Conservation (phyloP, 35 echinoderm and acorn worm genomes). For the Nesometra sesokonis region DNA sequence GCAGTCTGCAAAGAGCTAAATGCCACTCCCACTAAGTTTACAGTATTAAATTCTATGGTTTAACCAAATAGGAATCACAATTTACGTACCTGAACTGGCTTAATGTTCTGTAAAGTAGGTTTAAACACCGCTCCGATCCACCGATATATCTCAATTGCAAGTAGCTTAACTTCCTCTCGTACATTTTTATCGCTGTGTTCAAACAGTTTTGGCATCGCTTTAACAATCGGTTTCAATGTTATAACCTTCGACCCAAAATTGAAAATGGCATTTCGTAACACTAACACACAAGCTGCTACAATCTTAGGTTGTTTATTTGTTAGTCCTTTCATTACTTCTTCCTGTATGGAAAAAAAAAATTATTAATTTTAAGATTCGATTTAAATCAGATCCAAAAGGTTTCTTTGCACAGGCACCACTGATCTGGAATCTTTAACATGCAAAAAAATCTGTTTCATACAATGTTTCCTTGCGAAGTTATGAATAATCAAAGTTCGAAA, state of each 20-base stretch:
- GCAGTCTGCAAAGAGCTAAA: too few species aligned
- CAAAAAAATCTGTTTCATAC: too few species aligned
- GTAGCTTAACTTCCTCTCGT: conserved; percentile 65
- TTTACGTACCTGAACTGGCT: conserved; percentile 74
- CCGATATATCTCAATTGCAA: conserved; percentile 63
- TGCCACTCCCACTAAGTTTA: too few species aligned
- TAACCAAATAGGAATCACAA: neutral
- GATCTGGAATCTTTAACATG: too few species aligned
- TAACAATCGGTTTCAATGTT: conserved; percentile 69
- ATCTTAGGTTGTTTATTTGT: conserved; percentile 95
- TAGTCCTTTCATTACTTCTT: conserved; percentile 83
- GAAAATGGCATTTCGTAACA: conserved; percentile 50
- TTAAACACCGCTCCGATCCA: conserved; percentile 86
- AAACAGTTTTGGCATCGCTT: conserved; percentile 50
- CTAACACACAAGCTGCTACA: conserved; percentile 56
- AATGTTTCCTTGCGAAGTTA: too few species aligned
- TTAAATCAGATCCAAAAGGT: too few species aligned
- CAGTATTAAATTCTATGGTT: too few species aligned
- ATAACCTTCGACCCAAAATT: conserved; percentile 91
- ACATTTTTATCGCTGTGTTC: conserved; percentile 97
- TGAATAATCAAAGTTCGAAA: too few species aligned
- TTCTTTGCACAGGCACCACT: too few species aligned
- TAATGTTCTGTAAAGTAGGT: conserved; percentile 72
- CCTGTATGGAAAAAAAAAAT: conserved; percentile 42
- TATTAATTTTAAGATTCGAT: too few species aligned